A percentile compares a stretch with the other conserved stretches of the same genome.
Evolutionary conservation across 2,888 invertebrate species (phyloP).

Genomic region (Aporophyla nigra): DNA sequence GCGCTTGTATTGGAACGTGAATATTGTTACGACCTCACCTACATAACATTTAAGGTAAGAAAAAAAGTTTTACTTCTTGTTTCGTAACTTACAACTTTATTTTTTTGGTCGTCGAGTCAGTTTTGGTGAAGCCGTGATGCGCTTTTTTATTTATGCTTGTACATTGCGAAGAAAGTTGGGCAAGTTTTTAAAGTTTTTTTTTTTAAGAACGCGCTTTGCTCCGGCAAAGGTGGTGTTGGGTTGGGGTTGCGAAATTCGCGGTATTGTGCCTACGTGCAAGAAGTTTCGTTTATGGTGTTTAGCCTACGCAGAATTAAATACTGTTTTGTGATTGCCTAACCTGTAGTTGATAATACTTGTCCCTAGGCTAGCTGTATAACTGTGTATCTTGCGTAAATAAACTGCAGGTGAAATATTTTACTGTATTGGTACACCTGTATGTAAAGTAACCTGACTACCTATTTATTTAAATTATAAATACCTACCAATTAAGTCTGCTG

Average conservation of each 20-base stretch:
- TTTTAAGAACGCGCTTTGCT: conserved; percentile 42
- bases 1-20: conserved; percentile 79
- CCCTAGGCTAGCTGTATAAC: neutral
- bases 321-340: conserved; percentile 62
- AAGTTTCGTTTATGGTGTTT: conserved; percentile 48
- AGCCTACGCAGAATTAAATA: conserved; percentile 68
- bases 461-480: conserved; percentile 41
- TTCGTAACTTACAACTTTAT: conserved; percentile 84
- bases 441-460: conserved; percentile 20
- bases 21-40: conserved; percentile 85
- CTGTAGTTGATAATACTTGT: conserved; percentile 59
- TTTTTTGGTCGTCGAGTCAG: conserved; percentile 64
- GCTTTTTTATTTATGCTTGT: conserved; percentile 68
- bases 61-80: conserved; percentile 86
- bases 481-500: conserved; percentile 36
- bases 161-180: conserved; percentile 61
- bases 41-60: conserved; percentile 90
- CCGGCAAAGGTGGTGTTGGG: conserved; percentile 29
- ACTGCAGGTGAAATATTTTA: conserved; percentile 59
- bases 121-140: conserved; percentile 65
- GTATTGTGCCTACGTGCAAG: conserved; percentile 47
- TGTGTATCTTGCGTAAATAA: conserved; percentile 59
- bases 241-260: conserved; percentile 61
- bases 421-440: conserved; percentile 37
- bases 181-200: conserved; percentile 46